Base-by-base conservation (phyloP, 2,888 invertebrate genomes). In the Nineta flava region DNA sequence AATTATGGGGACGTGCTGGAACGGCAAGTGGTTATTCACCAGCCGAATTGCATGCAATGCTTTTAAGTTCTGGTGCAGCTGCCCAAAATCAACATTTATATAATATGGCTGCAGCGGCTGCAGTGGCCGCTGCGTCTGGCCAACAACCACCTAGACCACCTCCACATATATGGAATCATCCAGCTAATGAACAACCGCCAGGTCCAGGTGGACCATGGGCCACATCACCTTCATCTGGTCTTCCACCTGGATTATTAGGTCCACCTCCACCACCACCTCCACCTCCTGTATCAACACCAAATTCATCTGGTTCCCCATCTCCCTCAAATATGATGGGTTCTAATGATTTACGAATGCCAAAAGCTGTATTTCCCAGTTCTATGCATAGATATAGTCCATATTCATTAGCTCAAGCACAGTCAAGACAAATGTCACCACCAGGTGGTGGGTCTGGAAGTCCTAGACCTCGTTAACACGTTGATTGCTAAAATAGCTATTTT, bases 291-390 rank as follows among this genome's bases (percentile, higher is more conserved):
- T 65, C 75, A 1, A 69, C 77, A 12, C 73, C 77, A 58, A 71
- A 71, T 62, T 77, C 77, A 60, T 76, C 78, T 9, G 77, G 77
- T 57, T 77, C 78, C n/a, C 75, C 77, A 16, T 66, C 66, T 51
- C 67, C 35, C 57, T 65, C 45, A 62, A 56, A 52, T 59, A 41
- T 51, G 61, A 38, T 13, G n/a, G 48, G 48, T 16, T 48, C 64
- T 7, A 59, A 66, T 42, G 69, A 70, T 51, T 55, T 69, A 53
- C 61, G 70, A 57, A 60, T 70, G 54, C 68, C 69, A 19, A 67
- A 70, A 55, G 66, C 68, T 16, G 60, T 69, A 52, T 69, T 68
- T 57, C 68, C 69, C 3, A 59, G 63, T n/a, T 57, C 60, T 26
- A 61, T 67, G 57, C 69, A 69, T 54, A 62, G 69, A 53, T 70